A percentile compares a stretch with the other conserved stretches of the same genome.
phyloP scores from a whole-genome alignment of 2,888 invertebrate species.

The Itoplectis maculator region DNA sequence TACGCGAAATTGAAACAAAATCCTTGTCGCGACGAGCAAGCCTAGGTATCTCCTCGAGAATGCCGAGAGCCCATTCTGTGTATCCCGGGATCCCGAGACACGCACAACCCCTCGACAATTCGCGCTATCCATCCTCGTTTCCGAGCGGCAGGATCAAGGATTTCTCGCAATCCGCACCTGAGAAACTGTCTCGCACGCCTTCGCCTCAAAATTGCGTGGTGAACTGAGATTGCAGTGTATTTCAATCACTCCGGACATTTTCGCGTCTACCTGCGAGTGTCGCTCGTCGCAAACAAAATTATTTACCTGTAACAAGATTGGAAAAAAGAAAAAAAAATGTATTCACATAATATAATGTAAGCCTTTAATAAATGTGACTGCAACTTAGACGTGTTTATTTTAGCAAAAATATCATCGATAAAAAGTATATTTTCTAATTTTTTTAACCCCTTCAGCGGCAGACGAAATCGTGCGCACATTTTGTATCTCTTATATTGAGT shows the following conservation, averaged over 20 bases:
- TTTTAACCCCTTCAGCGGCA: no score
- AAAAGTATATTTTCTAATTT: no score
- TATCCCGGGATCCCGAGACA: not conserved
- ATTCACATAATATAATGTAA: no score
- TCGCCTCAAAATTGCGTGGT: slow-evolving; percentile 7
- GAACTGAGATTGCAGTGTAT: slow-evolving; percentile 2
- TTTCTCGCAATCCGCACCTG: slow-evolving; percentile 31
- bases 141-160: not conserved
- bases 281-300: no score
- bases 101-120: slow-evolving; percentile 19
- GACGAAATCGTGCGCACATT: no score
- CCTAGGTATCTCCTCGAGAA: slow-evolving; percentile 10
- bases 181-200: not conserved
- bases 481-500: no score
- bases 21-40: not conserved
- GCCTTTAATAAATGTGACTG: no score
- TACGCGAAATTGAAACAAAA: slow-evolving; percentile 46
- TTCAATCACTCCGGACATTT: not conserved
- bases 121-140: slow-evolving; percentile 18
- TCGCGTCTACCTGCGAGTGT: not conserved
- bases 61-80: not conserved
- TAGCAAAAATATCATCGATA: no score
- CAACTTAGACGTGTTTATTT: no score
- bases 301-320: no score
- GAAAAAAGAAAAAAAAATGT: no score